Evolutionary conservation across 2,113 vertebrate genomes (phyloP).

Genomic region (Pelmatolapia mariae): DNA sequence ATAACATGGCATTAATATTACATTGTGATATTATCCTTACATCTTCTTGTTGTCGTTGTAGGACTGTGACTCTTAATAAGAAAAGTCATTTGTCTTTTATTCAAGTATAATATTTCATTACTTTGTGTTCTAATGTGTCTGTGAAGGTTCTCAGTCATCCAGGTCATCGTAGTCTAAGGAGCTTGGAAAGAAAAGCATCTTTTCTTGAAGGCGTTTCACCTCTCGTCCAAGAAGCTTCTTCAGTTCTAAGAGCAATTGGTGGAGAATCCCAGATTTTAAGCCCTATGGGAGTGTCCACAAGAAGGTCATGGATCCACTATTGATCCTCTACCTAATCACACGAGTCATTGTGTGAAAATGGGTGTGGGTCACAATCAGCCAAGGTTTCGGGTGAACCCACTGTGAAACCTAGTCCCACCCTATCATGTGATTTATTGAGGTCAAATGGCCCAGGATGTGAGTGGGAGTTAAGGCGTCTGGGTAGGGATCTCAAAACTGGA

Average conservation of each 20-base stretch:
- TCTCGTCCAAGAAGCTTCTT: not conserved
- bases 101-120: not conserved
- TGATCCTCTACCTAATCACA: not conserved
- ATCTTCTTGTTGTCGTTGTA: not conserved
- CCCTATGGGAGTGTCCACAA: not conserved
- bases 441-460: not conserved
- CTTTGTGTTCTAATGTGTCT: not conserved
- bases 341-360: rapidly evolving
- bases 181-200: not conserved
- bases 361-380: not conserved
- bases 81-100: not conserved
- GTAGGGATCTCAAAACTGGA: not conserved
- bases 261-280: not conserved
- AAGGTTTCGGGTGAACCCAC: not conserved
- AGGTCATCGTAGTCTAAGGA: not conserved
- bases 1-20: not conserved
- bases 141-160: not conserved
- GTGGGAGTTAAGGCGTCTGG: not conserved
- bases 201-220: not conserved
- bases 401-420: rapidly evolving
- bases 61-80: not conserved
- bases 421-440: not conserved
- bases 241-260: not conserved
- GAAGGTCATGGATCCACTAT: not conserved
- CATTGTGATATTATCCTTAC: not conserved